Evolutionary conservation across 2,888 invertebrate species (phyloP).

Genomic region (Caenorhabditis angaria): DNA sequence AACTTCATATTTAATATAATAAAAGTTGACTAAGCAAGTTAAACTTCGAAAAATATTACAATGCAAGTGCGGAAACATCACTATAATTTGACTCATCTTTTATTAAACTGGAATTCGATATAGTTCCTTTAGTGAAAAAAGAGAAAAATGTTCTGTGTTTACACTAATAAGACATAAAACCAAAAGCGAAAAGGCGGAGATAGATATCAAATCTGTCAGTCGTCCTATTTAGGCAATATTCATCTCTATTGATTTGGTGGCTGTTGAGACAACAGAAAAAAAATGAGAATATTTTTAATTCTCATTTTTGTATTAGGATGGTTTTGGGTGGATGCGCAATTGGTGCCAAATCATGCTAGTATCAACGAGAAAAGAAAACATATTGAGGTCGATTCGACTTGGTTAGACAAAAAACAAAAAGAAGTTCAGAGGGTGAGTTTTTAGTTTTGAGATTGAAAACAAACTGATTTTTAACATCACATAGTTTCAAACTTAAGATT

Average conservation of each 20-base stretch:
- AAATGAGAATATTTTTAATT: background rate
- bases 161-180: conserved; percentile 4
- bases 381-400: conserved; percentile 69
- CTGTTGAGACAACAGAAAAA: too few species aligned
- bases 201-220: background rate
- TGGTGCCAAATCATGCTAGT: conserved; percentile 64
- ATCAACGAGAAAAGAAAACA: conserved; percentile 69
- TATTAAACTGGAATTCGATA: background rate
- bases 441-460: background rate
- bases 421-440: conserved; percentile 62
- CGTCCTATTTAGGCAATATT: conserved; percentile 2
- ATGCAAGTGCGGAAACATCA: background rate
- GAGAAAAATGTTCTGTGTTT: background rate
- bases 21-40: background rate
- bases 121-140: background rate
- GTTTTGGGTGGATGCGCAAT: conserved; percentile 17
- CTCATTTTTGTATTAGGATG: conserved; percentile 1
- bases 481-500: too few species aligned
- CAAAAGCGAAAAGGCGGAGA: conserved; percentile 4
- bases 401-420: conserved; percentile 67
- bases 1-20: too few species aligned
- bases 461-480: too few species aligned
- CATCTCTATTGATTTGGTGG: conserved; percentile 1
- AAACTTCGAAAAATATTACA: conserved; percentile 2
- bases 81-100: conserved; percentile 1